phyloP scores from a whole-genome alignment of 2,888 invertebrate genomes.

The Chrysolina oricalcia region DNA sequence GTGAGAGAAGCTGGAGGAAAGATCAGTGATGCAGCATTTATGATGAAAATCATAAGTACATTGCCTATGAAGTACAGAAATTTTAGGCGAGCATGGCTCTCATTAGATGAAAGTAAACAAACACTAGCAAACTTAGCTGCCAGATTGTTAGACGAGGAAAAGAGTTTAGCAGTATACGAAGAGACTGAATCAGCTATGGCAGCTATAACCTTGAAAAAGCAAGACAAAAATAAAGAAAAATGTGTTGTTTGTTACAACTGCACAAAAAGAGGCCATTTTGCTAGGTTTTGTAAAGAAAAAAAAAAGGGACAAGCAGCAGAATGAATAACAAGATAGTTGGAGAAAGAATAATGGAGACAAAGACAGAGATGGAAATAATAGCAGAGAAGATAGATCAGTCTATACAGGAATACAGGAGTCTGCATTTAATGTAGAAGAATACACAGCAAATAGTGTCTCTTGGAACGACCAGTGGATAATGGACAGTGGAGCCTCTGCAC shows the following conservation, averaged over 20 bases:
- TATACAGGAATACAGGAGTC: neutral
- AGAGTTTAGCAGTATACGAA: conserved; percentile 39
- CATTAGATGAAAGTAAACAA: conserved; percentile 51
- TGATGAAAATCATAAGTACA: conserved; percentile 53
- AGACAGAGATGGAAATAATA: too few relatives aligned
- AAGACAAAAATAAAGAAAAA: neutral
- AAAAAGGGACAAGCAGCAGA: too few relatives aligned
- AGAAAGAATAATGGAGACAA: too few relatives aligned
- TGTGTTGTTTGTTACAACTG: too few relatives aligned
- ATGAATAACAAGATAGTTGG: too few relatives aligned
- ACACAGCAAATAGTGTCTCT: neutral
- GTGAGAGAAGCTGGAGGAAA: conserved; percentile 51
- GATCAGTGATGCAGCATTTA: conserved; percentile 52
- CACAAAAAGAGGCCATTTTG: too few relatives aligned
- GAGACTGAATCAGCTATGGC: conserved; percentile 42
- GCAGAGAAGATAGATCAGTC: neutral
- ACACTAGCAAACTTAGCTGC: conserved; percentile 51
- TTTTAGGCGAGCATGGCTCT: conserved; percentile 56
- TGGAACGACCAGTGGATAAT: conserved; percentile 52
- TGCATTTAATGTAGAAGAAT: conserved; percentile 10
- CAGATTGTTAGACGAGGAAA: conserved; percentile 54
- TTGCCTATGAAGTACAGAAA: conserved; percentile 47
- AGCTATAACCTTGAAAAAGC: conserved; percentile 19
- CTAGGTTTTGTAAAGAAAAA: too few relatives aligned
- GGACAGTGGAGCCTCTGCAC: conserved; percentile 59